Base-by-base conservation (phyloP, 2,113 vertebrate genomes). In the Malurus elegans region DNA sequence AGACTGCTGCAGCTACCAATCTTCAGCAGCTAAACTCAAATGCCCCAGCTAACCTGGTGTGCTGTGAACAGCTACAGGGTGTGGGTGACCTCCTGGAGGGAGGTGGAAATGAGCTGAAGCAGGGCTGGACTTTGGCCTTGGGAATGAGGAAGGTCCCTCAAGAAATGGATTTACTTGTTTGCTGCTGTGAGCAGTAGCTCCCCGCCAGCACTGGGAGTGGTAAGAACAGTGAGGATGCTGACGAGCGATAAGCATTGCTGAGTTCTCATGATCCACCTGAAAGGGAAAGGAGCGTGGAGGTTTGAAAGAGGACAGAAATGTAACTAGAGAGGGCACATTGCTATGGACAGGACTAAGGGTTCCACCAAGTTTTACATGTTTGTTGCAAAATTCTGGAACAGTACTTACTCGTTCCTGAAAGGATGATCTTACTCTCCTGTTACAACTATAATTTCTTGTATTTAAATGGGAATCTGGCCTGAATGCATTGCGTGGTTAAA, bases 321-420 rank as follows among this genome's bases (percentile, higher is more conserved):
- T 62, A 20, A 42, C 24, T 28, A 38, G 13, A 66, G 26, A 34
- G 28, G 19, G 16, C 9, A 61, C 25, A 48, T 65, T 2, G 1
- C 5, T 62, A 9, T 53, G 42, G 29, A 8, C 40, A 86, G 11
- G 36, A 34, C 42, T 23, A 32, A 51, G 8, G 21, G 10, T 45
- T 86, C 9, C 7, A 24, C 10, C 10, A 50, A 34, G 6, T 42
- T 62, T 79, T 67, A 19, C 12, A 6, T 0, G 0, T 65, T 73
- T 60, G 50, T 47, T 73, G 31, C 28, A 53, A 3, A 50, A 58
- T 58, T 91, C 24, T 80, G 34, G 10, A 15, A 11, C 51, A 57
- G 11, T 40, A 24, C 34, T 88, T 60, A 38, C 65, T 76, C 21
- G 23, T 79, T 88, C 18, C 40, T 75, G 45, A 56, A 82, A 60